Evolutionary conservation across 1,140 invertebrate genomes (phyloP).

Genomic region (Probaryconus sp.): DNA sequence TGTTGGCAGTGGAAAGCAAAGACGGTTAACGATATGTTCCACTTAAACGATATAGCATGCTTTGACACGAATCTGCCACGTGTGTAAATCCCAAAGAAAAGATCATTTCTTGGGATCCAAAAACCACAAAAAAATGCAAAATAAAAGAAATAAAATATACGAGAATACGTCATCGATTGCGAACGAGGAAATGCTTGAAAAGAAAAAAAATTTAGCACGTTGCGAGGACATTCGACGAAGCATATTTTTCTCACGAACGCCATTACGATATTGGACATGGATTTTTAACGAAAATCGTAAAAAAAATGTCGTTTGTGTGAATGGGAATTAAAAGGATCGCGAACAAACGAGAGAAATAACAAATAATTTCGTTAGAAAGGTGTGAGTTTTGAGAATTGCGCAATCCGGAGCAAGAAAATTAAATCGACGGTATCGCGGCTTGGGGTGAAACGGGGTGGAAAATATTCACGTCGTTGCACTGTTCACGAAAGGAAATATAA

Average conservation of each 20-base stretch:
- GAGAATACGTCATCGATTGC: neutral
- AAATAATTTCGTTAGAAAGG: too few species aligned
- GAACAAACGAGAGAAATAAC: neutral
- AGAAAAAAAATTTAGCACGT: too few species aligned
- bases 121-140: slow-evolving; percentile 10
- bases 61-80: slow-evolving; percentile 49
- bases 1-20: too few species aligned
- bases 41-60: slow-evolving; percentile 8
- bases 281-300: neutral
- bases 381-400: slow-evolving; percentile 67
- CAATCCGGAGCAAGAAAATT: slow-evolving; percentile 71
- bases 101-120: too few species aligned
- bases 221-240: slow-evolving; percentile 42
- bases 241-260: slow-evolving; percentile 65
- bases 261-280: slow-evolving; percentile 12
- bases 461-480: slow-evolving; percentile 64
- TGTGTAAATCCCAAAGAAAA: too few species aligned
- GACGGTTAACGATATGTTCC: slow-evolving; percentile 19
- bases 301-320: neutral
- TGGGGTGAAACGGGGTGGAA: slow-evolving; percentile 35
- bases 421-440: slow-evolving; percentile 43
- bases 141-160: neutral
- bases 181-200: too few species aligned
- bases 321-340: neutral
- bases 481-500: slow-evolving; percentile 3